Conservation (phyloP, 2,113 vertebrate genomes). For the Odontesthes bonariensis region DNA sequence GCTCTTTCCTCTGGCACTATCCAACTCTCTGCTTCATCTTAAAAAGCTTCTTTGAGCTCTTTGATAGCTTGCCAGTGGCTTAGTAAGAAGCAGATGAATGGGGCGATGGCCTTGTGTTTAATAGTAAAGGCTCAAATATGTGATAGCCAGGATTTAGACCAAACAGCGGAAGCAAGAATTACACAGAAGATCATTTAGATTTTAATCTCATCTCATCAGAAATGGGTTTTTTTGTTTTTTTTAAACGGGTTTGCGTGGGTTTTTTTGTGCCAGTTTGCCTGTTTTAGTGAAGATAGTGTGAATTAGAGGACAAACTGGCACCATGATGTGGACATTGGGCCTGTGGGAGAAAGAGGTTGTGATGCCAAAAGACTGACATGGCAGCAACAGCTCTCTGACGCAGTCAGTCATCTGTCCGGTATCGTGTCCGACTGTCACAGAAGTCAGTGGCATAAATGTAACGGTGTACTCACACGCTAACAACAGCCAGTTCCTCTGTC, state of each 20-base stretch:
- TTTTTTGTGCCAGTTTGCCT: not conserved
- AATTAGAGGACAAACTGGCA: conserved; percentile 31
- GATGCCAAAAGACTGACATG: conserved; percentile 40
- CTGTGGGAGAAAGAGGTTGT: conserved; percentile 29
- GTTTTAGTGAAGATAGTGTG: not conserved
- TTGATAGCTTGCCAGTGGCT: conserved; percentile 31
- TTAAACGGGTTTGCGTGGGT: not conserved
- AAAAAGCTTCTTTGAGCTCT: conserved; percentile 32
- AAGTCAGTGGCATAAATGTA: not conserved
- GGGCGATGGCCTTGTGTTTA: conserved; percentile 35
- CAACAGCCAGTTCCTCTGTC: not conserved
- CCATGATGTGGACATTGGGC: conserved; percentile 40
- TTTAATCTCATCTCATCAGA: not conserved
- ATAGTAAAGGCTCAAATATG: not conserved
- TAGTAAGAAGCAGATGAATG: conserved; percentile 24
- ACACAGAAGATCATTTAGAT: conserved; percentile 14
- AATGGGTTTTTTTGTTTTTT: not conserved
- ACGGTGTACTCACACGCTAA: not conserved
- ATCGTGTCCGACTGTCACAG: conserved; percentile 10
- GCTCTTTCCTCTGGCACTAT: conserved; percentile 40
- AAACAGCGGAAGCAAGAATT: conserved; percentile 11
- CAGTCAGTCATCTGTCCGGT: conserved; percentile 32
- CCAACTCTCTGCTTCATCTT: conserved; percentile 15
- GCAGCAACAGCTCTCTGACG: conserved; percentile 27
- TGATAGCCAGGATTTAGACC: not conserved